These are phyloP conservation scores for Watersipora subatra DNA, from an alignment of 1,140 invertebrate species.

Conservation along the genomic window DNA sequence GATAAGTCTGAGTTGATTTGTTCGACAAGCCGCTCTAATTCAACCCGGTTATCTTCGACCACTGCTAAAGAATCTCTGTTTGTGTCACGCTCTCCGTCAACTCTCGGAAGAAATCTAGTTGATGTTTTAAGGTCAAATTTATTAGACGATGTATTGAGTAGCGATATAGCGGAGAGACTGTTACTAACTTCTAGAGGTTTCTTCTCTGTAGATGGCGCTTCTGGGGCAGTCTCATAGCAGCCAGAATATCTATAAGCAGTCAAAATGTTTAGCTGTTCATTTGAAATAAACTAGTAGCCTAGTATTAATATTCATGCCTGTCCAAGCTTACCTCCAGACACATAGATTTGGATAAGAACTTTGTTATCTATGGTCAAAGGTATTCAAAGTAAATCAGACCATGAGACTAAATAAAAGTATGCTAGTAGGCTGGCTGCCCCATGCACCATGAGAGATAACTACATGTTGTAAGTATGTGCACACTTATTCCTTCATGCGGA, in stretches of 20 bases:
- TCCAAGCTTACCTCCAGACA: too few relatives aligned
- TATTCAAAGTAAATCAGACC: too few relatives aligned
- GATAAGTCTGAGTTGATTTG: neutral
- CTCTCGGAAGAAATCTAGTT: neutral
- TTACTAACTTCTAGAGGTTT: neutral
- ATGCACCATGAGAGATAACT: too few relatives aligned
- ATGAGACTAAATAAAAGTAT: too few relatives aligned
- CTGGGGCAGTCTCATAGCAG: neutral
- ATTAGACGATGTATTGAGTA: neutral
- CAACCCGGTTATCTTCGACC: neutral
- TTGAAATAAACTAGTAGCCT: too few relatives aligned
- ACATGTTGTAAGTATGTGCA: too few relatives aligned
- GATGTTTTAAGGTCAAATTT: neutral
- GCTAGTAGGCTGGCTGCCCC: too few relatives aligned
- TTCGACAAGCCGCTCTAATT: neutral
- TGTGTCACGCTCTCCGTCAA: neutral
- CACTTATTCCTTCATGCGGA: too few relatives aligned
- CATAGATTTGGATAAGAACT: too few relatives aligned
- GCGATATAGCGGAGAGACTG: neutral
- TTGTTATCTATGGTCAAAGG: too few relatives aligned
- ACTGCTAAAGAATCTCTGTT: neutral
- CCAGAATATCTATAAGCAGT: neutral
- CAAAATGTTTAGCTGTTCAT: too few relatives aligned
- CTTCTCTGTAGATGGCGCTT: neutral
- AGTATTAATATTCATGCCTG: too few relatives aligned